Conservation (phyloP, 1,140 invertebrate genomes). For the Antheraea mylitta region DNA sequence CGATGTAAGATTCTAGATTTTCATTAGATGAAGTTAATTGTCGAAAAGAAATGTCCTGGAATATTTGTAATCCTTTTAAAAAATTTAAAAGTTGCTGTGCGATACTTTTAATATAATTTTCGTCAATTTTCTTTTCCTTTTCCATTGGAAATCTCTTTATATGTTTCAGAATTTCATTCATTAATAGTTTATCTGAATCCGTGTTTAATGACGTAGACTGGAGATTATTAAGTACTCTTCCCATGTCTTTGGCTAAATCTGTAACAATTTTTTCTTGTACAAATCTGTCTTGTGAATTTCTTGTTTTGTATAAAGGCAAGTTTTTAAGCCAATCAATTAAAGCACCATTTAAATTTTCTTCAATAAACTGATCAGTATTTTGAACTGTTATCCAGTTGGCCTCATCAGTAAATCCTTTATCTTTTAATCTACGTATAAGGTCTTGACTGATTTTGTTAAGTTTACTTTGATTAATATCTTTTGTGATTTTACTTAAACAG, state of each 20-base stretch:
- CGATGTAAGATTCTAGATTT: slow-evolving; percentile 3
- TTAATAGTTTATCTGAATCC: not conserved
- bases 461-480: not conserved
- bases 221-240: slow-evolving; percentile 1
- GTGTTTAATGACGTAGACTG: not conserved
- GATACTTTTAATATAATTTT: slow-evolving; percentile 2
- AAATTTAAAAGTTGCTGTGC: slow-evolving; percentile 5
- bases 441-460: not conserved
- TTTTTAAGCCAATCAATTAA: slow-evolving; percentile 15
- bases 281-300: not conserved
- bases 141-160: slow-evolving; percentile 13
- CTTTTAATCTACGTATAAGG: not conserved
- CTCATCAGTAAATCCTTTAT: slow-evolving; percentile 7
- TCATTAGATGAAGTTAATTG: not conserved
- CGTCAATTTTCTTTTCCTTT: not conserved
- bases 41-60: slow-evolving; percentile 9
- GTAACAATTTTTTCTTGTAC: slow-evolving; percentile 3
- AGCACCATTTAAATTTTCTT: slow-evolving; percentile 12
- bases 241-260: slow-evolving; percentile 11
- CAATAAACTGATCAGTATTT: slow-evolving; percentile 11
- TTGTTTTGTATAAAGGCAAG: slow-evolving; percentile 5
- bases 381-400: slow-evolving; percentile 2
- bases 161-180: slow-evolving; percentile 11
- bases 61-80: slow-evolving; percentile 13
- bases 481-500: not conserved